Conservation (phyloP, 2,113 vertebrate genomes). For the Poeciliopsis occidentalis region DNA sequence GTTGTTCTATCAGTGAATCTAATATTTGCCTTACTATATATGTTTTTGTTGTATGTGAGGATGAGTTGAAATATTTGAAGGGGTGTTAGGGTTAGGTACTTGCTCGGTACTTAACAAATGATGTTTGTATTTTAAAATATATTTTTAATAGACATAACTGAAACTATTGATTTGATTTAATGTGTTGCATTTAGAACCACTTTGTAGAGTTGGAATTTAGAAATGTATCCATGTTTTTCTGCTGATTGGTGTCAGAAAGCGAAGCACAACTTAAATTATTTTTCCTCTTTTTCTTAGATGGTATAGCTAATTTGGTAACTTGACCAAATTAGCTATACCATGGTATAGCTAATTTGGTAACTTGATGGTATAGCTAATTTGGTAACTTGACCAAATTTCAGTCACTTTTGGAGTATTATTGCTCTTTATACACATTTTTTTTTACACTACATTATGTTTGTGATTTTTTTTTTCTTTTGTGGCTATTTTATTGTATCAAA, state of each 20-base stretch:
- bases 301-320: slow-evolving; percentile 17
- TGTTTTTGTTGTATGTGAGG: slow-evolving; percentile 12
- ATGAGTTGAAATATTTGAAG: background rate
- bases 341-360: slow-evolving; percentile 18
- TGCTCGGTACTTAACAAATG: slow-evolving; percentile 3
- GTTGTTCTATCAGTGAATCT: slow-evolving; percentile 47
- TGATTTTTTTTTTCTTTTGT: slow-evolving; percentile 1
- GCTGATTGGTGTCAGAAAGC: slow-evolving; percentile 2
- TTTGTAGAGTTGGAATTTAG: slow-evolving; percentile 11
- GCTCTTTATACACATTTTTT: background rate
- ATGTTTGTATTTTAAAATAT: background rate
- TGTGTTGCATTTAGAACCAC: slow-evolving; percentile 13
- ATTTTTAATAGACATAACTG: slow-evolving; percentile 18
- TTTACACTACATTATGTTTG: slow-evolving; percentile 1
- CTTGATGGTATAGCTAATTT: slow-evolving; percentile 14
- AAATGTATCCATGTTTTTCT: slow-evolving; percentile 17
- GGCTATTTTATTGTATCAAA: slow-evolving; percentile 18
- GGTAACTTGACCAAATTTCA: slow-evolving; percentile 28
- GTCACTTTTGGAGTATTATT: slow-evolving; percentile 12
- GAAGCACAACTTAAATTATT: slow-evolving; percentile 41
- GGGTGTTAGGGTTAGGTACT: no score
- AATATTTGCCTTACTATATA: slow-evolving; percentile 71
- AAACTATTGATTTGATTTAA: slow-evolving; percentile 6
- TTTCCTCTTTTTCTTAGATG: background rate
- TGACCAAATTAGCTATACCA: slow-evolving; percentile 38